A percentile compares a stretch with the other conserved stretches of the same genome.
phyloP scores from a whole-genome alignment of 2,888 invertebrate genomes.

The Apoderus coryli region DNA sequence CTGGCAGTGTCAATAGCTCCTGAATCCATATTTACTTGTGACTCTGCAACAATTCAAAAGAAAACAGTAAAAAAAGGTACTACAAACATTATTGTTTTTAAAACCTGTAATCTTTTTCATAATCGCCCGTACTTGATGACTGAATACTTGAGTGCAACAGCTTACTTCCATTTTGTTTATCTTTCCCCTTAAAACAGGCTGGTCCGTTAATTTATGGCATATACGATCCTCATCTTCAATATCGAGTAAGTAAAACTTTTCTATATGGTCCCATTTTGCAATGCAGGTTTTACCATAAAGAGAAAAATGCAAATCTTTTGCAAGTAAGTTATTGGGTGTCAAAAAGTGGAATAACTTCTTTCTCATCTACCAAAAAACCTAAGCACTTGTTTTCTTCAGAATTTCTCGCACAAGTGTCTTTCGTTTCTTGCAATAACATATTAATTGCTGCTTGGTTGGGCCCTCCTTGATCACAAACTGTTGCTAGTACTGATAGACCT shows the following conservation, averaged over 20 bases:
- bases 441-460: conserved; percentile 7
- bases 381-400: neutral
- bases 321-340: conserved; percentile 8
- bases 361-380: conserved; percentile 5
- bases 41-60: no score
- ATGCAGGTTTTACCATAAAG: conserved; percentile 4
- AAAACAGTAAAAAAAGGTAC: no score
- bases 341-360: conserved; percentile 7
- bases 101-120: conserved; percentile 14
- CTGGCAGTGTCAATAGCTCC: conserved; percentile 14
- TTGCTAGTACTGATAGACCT: conserved; percentile 18
- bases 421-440: conserved; percentile 2
- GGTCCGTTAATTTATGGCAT: conserved; percentile 13
- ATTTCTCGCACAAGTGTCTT: neutral
- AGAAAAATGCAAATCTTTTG: conserved; percentile 12
- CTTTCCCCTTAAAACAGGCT: conserved; percentile 12
- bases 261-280: conserved; percentile 15
- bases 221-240: conserved; percentile 10
- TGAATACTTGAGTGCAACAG: conserved; percentile 16
- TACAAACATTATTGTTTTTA: no score
- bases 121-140: conserved; percentile 12
- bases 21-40: no score
- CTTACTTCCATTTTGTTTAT: conserved; percentile 17
- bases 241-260: conserved; percentile 14
- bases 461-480: conserved; percentile 11